Base-by-base conservation (phyloP, 1,140 invertebrate genomes). In the Epicauta chinensis region DNA sequence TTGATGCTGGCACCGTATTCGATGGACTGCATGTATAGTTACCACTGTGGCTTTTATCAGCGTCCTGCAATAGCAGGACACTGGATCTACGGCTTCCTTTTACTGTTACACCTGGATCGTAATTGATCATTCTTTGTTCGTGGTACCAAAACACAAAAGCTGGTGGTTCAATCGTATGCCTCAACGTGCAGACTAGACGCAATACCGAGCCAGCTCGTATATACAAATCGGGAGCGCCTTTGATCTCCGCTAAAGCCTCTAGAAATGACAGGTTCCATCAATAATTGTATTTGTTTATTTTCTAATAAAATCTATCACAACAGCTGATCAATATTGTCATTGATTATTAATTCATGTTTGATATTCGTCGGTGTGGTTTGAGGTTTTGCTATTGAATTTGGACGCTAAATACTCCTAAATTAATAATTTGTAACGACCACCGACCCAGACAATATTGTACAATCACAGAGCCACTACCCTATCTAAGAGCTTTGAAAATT, bases 101-200 rank as follows among this genome's bases (percentile, higher is more conserved):
- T 61, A 67, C 74, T 55, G 50, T 71, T 58, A 62, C 73, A 4
- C 70, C 70, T n/a, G 73, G 74, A 59, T 86, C 82, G 68, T 84
- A 86, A 64, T 86, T 86, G 58, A 86, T 83, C 82, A 86, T 85
- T 51, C 77, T 77, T 44, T 77, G 77, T 59, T 85, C 80, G 64
- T 84, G 83, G 68, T 84, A 87, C 86, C 86, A 89, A 71, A 89
- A 89, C 34, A 89, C 83, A 72, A 81, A 89, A n/a, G 80, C 73
- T 1, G 87, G 86, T 38, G 82, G 75, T 65, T 87, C 85, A 10
- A 85, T 87, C 32, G 82, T 82, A 35, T 82, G 77, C 60, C 76
- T 78, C 34, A 89, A 73, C 58, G 80, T 79, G 69, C 86, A 89
- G 60, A 85, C 81, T 50, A 89, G 67, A 39, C 80, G 76, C 46